A percentile compares a stretch with the other conserved stretches of the same genome.
These are phyloP conservation scores for Phenganax marumi DNA, from an alignment of 92 coral and sea anemone genomes.

Conservation along the genomic window DNA sequence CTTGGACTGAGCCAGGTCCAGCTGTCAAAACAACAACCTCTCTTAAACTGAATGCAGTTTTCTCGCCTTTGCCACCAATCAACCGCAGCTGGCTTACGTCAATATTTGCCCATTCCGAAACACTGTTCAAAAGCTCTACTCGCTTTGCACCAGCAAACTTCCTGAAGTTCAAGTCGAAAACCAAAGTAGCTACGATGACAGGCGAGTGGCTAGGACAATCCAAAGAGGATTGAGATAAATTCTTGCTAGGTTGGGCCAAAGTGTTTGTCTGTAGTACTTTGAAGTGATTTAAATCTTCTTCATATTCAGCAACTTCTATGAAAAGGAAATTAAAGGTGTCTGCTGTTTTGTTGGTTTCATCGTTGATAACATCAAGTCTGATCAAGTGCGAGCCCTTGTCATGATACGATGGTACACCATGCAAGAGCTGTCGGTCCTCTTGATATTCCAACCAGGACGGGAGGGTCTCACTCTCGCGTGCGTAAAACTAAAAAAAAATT, in stretches of 20 bases:
- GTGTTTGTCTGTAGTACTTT: slow-evolving; percentile 55
- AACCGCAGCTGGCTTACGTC: slow-evolving; percentile 63
- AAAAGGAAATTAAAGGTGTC: slow-evolving; percentile 45
- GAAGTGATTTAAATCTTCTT: slow-evolving; percentile 63
- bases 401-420: slow-evolving; percentile 82
- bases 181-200: slow-evolving; percentile 84
- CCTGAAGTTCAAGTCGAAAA: slow-evolving; percentile 78
- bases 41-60: slow-evolving; percentile 80
- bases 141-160: slow-evolving; percentile 73
- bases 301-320: slow-evolving; percentile 57
- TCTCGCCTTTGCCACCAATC: slow-evolving; percentile 91
- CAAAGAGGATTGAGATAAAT: slow-evolving; percentile 10
- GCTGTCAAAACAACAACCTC: slow-evolving; percentile 92
- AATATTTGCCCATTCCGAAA: slow-evolving; percentile 70
- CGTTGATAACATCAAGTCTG: slow-evolving; percentile 52
- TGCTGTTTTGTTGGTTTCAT: slow-evolving; percentile 45
- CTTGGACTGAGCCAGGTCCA: slow-evolving; percentile 91
- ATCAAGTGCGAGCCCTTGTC: slow-evolving; percentile 79
- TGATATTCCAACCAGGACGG: slow-evolving; percentile 92
- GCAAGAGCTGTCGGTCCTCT: slow-evolving; percentile 53
- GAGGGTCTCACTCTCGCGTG: slow-evolving; percentile 67
- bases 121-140: slow-evolving; percentile 64
- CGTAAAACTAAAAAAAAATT: slow-evolving; percentile 57
- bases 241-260: slow-evolving; percentile 49
- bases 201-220: slow-evolving; percentile 70